Percentiles rank a stretch among this genome's conserved stretches.
These are phyloP conservation scores for Catocala sponsa DNA, from an alignment of 2,888 invertebrate species.

Conservation along the genomic window DNA sequence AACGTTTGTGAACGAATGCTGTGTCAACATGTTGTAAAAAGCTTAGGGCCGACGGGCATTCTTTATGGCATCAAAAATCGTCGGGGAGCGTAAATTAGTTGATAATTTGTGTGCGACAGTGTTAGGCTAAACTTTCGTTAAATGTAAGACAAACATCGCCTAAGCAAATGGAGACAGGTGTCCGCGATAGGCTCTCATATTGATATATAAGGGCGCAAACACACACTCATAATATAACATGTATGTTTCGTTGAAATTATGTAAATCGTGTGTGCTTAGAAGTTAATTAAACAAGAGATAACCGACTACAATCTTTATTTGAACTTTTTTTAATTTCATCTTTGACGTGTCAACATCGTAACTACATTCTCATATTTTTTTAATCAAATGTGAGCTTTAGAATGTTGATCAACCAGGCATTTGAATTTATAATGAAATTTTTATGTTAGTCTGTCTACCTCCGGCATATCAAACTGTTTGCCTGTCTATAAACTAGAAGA, in stretches of 20 bases:
- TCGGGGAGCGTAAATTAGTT: conserved; percentile 83
- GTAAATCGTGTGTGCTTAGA: conserved; percentile 80
- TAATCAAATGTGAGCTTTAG: conserved; percentile 38
- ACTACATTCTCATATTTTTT: conserved; percentile 32
- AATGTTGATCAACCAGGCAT: conserved; percentile 32
- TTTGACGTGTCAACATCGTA: conserved; percentile 67
- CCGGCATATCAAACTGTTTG: conserved; percentile 5
- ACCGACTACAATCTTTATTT: conserved; percentile 76
- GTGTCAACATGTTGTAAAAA: conserved; percentile 68
- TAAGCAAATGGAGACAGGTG: conserved; percentile 87
- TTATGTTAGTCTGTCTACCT: conserved; percentile 6
- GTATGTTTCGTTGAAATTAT: conserved; percentile 73
- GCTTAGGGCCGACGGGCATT: conserved; percentile 68
- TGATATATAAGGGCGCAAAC: conserved; percentile 75
- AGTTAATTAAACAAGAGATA: conserved; percentile 85
- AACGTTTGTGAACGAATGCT: conserved; percentile 47
- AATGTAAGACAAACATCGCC: conserved; percentile 82
- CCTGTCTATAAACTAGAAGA: neutral
- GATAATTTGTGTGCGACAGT: conserved; percentile 85
- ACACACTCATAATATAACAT: conserved; percentile 64
- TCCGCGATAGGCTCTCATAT: conserved; percentile 75
- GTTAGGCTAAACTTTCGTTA: conserved; percentile 82
- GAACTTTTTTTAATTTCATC: conserved; percentile 69
- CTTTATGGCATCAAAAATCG: conserved; percentile 74
- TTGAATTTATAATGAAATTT: conserved; percentile 22